Base-by-base conservation (phyloP, 1,140 invertebrate species). In the Mylabris phalerata region DNA sequence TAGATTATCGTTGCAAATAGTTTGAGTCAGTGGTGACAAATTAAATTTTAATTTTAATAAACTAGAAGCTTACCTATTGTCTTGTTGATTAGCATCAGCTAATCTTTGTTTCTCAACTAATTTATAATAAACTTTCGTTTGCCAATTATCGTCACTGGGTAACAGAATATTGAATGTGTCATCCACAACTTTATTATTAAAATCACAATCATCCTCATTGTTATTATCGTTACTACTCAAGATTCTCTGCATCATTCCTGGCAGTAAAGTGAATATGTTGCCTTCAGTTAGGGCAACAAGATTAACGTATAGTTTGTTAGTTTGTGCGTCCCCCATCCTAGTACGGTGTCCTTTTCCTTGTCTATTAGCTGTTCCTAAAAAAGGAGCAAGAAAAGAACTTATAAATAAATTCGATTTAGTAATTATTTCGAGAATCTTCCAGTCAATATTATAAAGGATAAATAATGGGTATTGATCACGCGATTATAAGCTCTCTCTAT, bases 91-190 rank as follows among this genome's bases (percentile, higher is more conserved):
- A 13, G 58, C 55, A 48, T 68, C 63, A 9, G 52, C 55, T 27
- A 64, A 24, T 55, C 84, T 78, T 71, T 90, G 87, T 54, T 86
- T 77, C 46, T 84, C 82, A 3, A 90, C 81, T n/a, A 90, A 74
- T 54, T 79, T 77, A 65, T 86, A 88, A 66, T 90, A 90, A 67
- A 87, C 84, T 60, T 82, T 81, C 9, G 85, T 79, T 52, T 86
- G 77, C 83, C 85, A 90, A 10, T 84, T 81, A 61, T 81, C 80
- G 63, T 89, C 84, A 65, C 87, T 89, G 10, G 87, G 87, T 24
- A 89, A 51, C 13, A 69, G 59, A 26, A 72, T 54, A 42, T 69
- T 65, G 38, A 62, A 65, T 10, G 42, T 50, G 74, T 49, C 72
- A 71, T 32, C 71, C 19, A 70, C 49, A 58, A 55, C 42, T 7